Conservation (phyloP, 2,888 invertebrate species). For the Blomia tropicalis region DNA sequence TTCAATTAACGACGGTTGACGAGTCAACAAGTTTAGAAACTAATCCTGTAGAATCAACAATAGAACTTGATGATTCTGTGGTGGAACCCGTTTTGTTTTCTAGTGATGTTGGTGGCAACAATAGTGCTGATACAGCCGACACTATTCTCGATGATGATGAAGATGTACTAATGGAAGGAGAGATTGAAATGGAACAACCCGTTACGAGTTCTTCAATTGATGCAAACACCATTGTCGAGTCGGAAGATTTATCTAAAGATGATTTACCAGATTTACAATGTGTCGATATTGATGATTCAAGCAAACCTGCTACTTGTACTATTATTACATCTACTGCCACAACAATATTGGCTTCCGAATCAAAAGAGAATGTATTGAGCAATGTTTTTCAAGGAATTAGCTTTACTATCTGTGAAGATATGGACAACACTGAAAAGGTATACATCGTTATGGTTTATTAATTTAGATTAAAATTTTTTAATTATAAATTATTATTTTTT, state of each 20-base stretch:
- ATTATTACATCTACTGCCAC: no score
- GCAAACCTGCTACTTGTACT: no score
- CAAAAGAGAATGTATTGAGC: neutral
- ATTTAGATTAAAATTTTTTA: neutral
- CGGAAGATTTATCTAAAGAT: neutral
- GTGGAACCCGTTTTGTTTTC: neutral
- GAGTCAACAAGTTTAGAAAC: neutral
- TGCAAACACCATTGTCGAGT: neutral
- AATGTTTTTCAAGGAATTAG: constrained; percentile 29
- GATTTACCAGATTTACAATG: neutral
- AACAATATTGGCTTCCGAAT: constrained; percentile 1
- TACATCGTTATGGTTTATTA: neutral
- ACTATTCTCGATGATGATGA: neutral
- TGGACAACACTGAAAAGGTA: constrained; percentile 28
- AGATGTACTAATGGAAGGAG: neutral
- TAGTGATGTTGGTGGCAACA: no score
- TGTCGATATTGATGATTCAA: neutral
- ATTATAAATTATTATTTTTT: neutral
- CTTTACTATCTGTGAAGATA: constrained; percentile 29
- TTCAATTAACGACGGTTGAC: no score
- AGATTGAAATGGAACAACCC: neutral
- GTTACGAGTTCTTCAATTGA: neutral
- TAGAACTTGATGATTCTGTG: neutral
- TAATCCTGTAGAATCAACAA: neutral
- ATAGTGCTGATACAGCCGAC: neutral